Evolutionary conservation across 1,140 invertebrate species (phyloP), one percentile per base, ranked within the genome.

Genomic region (Drosophila nikananu): DNA sequence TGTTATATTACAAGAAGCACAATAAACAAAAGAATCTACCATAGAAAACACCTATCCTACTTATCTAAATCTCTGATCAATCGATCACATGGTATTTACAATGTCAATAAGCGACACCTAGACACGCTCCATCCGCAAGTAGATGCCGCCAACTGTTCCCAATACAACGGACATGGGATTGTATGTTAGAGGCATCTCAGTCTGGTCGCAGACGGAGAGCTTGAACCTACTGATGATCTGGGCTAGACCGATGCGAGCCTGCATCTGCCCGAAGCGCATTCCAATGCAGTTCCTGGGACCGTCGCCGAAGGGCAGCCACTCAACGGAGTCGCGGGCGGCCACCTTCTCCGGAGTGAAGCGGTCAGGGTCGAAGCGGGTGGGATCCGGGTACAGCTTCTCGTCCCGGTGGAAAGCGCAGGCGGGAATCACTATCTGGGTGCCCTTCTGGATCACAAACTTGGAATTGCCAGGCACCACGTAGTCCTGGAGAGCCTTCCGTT

Each of bases 291-390:
- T 94, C 25, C 94, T 91, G 8, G 94, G 94, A 32, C 94, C 94
- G 54, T 94, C 94, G 12, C 96, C 96, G 82, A 98, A 98, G 8
- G 95, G 94, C 41, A 95, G 79, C 87, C 94, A 95, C 8, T 93
- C 92, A 48, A 92, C 94, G 0, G 94, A 94, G 51, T 93, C 86
- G 23, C 93, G 87, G 21, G 92, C 82, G 3, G 83, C 83, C 67
- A 94, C 94, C 35, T 93, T 82, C 52, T 94, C 93, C 5, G 94
- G 93, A 15, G 78, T 68, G 57, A 91, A 96, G 49, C 95, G 81
- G 41, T 95, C 95, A 0, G 95, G 95, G 81, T 95, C 93, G 73
- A 95, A 96, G n/a, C 90, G 77, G 19, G 94, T 93, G 3, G 95
- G 95, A 19, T 95, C 91, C 0, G 94, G 94, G 79, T 94, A 96